Evolutionary conservation across 2,888 invertebrate genomes (phyloP), one percentile per base, ranked within the genome.

Genomic region (Athetis lepigone): DNA sequence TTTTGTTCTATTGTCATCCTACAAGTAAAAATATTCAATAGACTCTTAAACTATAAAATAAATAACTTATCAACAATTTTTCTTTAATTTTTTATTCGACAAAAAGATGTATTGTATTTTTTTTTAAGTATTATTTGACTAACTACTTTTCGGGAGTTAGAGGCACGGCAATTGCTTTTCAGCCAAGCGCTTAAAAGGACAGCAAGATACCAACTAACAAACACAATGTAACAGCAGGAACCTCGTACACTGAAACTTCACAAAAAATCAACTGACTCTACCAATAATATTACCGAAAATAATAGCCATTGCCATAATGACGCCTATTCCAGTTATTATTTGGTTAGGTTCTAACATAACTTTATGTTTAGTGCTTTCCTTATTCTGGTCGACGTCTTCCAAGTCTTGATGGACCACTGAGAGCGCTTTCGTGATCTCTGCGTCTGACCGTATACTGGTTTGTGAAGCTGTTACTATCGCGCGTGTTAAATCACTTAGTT

Each of bases 401-500:
- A 93, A 47, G 4, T 93, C 94, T 0, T 93, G 93, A 18, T 94
- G 93, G 5, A 94, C 95, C 0, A 77, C 90, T 0, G 90, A 88
- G 1, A 95, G 69, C 0, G 89, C 93, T 73, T 92, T 92, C 0
- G 93, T 88, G 2, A 95, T 75, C 43, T 92, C 90, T 0, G 92
- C 92, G 65, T 95, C 95, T 0, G 95, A 94, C 70, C 90, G 89
- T 0, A 92, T 89, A 68, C 92, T 93, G 4, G 84, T 86, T 27
- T 90, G 90, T 0, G 95, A 91, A 0, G 94, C 93, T 0, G 84
- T 80, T 0, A 90, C 71, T 0, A 95, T 88, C 0, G 92, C 70
- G 0, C 90, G 87, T 33, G 90, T 92, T 2, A 95, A 62, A 16
- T 95, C 95, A 0, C 87, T 82, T 1, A 95, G 88, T 69, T 94